Evolutionary conservation across 2,888 invertebrate species (phyloP).

Genomic region (Polia nebulosa): DNA sequence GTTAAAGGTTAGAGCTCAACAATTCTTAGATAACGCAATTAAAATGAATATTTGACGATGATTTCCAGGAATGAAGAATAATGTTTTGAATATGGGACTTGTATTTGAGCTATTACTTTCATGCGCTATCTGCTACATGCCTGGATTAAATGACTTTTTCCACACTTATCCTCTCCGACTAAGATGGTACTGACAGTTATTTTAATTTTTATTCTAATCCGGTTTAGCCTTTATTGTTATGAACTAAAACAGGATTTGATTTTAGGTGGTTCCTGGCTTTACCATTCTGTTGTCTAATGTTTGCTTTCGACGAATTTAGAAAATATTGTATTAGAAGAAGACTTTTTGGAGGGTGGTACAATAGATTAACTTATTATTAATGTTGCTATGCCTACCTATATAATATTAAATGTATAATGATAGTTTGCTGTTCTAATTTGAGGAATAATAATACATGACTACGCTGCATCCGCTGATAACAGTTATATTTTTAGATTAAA

Average conservation of each 20-base stretch:
- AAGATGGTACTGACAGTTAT: constrained; percentile 75
- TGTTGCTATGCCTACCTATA: constrained; percentile 1
- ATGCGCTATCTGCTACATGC: constrained; percentile 92
- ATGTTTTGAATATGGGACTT: constrained; percentile 92
- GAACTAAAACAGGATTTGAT: constrained; percentile 17
- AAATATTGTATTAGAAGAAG: constrained; percentile 92
- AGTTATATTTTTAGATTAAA: constrained; percentile 38
- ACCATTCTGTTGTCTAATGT: constrained; percentile 93
- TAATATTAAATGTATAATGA: constrained; percentile 22
- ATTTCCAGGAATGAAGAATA: constrained; percentile 93
- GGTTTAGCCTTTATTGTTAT: neutral
- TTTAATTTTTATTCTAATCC: neutral
- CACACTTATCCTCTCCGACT: constrained; percentile 90
- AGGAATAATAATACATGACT: constrained; percentile 24
- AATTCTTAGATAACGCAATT: constrained; percentile 42
- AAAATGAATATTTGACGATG: constrained; percentile 79
- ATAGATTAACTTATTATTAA: constrained; percentile 77
- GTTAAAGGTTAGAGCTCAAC: constrained; percentile 28
- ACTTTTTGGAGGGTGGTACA: constrained; percentile 83
- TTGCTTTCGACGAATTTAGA: constrained; percentile 94
- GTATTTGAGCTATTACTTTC: constrained; percentile 92
- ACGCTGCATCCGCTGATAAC: constrained; percentile 48
- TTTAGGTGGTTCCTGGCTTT: constrained; percentile 94
- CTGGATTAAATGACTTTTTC: constrained; percentile 92
- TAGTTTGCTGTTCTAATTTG: constrained; percentile 45